These are phyloP conservation scores for Dendrolimus houi DNA, from an alignment of 2,888 invertebrate genomes.

Conservation along the genomic window DNA sequence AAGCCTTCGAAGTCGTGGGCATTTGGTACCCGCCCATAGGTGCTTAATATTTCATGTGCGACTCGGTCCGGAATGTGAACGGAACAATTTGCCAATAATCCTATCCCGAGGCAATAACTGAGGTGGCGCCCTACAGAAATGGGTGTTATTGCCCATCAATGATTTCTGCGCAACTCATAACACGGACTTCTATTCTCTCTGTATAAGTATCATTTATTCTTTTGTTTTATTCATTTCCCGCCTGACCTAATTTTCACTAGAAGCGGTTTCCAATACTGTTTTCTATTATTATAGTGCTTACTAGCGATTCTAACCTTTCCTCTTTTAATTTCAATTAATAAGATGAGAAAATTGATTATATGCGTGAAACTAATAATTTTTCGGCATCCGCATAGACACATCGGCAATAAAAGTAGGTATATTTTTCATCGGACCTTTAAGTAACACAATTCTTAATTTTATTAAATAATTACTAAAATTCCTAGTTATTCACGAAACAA, in stretches of 20 bases:
- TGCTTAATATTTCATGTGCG: conserved; percentile 68
- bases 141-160: conserved; percentile 64
- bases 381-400: no score
- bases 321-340: no score
- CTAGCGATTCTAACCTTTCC: no score
- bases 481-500: no score
- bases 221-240: conserved; percentile 27
- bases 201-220: conserved; percentile 29
- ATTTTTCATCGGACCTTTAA: no score
- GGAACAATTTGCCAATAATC: conserved; percentile 74
- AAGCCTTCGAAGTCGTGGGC: background rate
- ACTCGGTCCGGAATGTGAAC: conserved; percentile 58
- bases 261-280: no score
- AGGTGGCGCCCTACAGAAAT: conserved; percentile 60
- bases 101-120: conserved; percentile 65
- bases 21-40: conserved; percentile 33
- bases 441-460: no score
- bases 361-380: no score
- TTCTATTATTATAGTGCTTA: no score
- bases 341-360: no score
- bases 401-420: background rate
- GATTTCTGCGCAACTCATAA: conserved; percentile 53
- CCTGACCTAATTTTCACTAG: conserved; percentile 14
- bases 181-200: conserved; percentile 41
- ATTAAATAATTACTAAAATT: no score